phyloP scores from a whole-genome alignment of 2,888 invertebrate genomes.

The Polydrusus cervinus region DNA sequence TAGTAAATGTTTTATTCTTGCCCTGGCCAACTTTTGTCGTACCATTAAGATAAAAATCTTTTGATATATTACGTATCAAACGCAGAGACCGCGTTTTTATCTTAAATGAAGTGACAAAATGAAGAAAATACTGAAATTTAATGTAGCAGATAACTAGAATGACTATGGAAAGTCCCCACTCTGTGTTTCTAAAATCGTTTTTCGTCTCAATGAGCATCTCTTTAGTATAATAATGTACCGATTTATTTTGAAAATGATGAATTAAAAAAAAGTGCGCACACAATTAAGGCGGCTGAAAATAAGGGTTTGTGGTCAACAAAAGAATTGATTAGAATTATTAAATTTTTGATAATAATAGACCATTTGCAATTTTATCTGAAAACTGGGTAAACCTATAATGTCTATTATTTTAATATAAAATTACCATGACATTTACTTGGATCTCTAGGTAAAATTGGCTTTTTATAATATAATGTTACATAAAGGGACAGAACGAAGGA shows the following conservation, averaged over 20 bases:
- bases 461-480: no score
- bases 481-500: no score
- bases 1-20: conserved; percentile 49
- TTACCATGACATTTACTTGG: no score
- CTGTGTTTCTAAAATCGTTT: conserved; percentile 1
- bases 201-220: not conserved
- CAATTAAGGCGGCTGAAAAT: no score
- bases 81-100: conserved; percentile 49
- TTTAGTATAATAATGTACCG: not conserved
- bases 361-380: no score
- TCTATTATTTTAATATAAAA: no score
- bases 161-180: conserved; percentile 24
- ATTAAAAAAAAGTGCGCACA: not conserved
- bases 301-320: no score
- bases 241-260: not conserved
- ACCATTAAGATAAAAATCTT: conserved; percentile 50
- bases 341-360: no score
- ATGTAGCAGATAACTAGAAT: conserved; percentile 41
- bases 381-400: no score
- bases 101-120: conserved; percentile 54
- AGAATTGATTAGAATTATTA: no score
- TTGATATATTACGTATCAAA: conserved; percentile 53
- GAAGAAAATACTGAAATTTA: conserved; percentile 53
- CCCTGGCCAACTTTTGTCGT: conserved; percentile 47
- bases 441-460: no score